phyloP scores from a whole-genome alignment of 2,888 invertebrate species.

The Leucania comma region DNA sequence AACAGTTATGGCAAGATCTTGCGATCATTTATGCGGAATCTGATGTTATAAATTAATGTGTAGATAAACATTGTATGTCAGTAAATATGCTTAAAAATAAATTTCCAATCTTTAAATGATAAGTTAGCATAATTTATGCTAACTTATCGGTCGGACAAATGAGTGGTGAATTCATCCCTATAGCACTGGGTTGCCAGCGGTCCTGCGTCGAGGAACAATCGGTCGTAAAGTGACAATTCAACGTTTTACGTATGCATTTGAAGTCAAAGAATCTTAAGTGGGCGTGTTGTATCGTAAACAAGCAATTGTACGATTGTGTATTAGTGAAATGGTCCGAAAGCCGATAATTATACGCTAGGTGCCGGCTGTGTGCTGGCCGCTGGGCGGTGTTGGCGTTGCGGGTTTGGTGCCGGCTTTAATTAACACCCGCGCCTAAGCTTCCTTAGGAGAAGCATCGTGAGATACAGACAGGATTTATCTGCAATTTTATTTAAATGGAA shows the following conservation, averaged over 20 bases:
- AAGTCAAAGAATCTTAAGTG: conserved; percentile 63
- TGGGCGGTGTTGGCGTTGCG: conserved; percentile 65
- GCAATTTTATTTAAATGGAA: conserved; percentile 68
- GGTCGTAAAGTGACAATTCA: conserved; percentile 79
- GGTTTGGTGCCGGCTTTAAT: conserved; percentile 76
- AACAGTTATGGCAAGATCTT: conserved; percentile 77
- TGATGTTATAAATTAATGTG: conserved; percentile 48
- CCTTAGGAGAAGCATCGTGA: conserved; percentile 74
- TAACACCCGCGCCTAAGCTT: conserved; percentile 77
- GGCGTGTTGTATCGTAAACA: conserved; percentile 71
- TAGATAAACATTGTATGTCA: conserved; percentile 30
- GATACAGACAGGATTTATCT: conserved; percentile 78
- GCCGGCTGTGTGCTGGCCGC: conserved; percentile 55
- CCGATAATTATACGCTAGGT: conserved; percentile 74
- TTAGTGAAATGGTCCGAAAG: conserved; percentile 75
- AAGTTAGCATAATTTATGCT: conserved; percentile 41
- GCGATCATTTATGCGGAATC: conserved; percentile 65
- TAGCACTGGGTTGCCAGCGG: conserved; percentile 68
- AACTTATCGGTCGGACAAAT: conserved; percentile 55
- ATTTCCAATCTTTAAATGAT: conserved; percentile 51
- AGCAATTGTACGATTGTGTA: conserved; percentile 70
- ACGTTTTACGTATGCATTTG: conserved; percentile 62
- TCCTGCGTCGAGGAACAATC: conserved; percentile 70
- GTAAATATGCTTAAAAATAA: conserved; percentile 41
- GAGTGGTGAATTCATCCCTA: conserved; percentile 70